Evolutionary conservation across 2,797 vertebrate genomes (phyloP), one percentile per base, ranked within the genome.

Genomic region (Lagodon rhomboides): DNA sequence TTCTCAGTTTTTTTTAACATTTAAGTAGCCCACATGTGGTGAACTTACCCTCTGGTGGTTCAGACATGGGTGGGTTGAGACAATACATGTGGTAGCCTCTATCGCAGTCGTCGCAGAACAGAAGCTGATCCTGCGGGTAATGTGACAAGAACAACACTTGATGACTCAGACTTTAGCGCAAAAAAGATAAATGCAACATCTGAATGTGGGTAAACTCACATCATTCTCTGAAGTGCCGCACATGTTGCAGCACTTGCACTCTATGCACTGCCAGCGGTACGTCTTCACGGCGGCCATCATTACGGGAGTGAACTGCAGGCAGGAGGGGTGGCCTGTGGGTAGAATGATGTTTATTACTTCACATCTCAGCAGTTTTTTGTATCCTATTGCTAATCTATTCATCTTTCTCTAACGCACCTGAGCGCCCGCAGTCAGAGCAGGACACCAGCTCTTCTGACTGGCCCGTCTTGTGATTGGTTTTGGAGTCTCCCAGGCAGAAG

Each of bases 241-340:
- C 82, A 98, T 96, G 89, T 98, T 98, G 93, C 98, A 99, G 91
- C 97, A 99, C 87, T 99, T 99, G 95, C 98, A 99, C 92, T 99
- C 98, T 30, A 99, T 99, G 93, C 98, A 99, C 84, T 99, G 98
- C 98, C 98, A 99, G 86, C 96, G 97, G 80, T 99, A 99, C 1
- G 97, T 99, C 95, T 98, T 99, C 81, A 99, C 98, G 0, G 98
- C 98, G 0, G 98, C 97, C 97, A 98, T 98, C 98, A 98, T 98
- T 68, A 98, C 96, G 0, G 97, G 96, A 1, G 98, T 99, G 94
- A 99, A 98, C 96, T 99, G 98, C 89, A 99, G 96, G 90, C 97
- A 99, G n/a, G 97, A 97, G 0, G 98, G 98, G 73, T 98, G 98
- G 5, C 98, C 97, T 97, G 88, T 0, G 1, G 30, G 30, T 1